Conservation (phyloP, 30 jellyfish, hydroid and myxozoan genomes). For the Calvadosia cruxmelitensis region DNA sequence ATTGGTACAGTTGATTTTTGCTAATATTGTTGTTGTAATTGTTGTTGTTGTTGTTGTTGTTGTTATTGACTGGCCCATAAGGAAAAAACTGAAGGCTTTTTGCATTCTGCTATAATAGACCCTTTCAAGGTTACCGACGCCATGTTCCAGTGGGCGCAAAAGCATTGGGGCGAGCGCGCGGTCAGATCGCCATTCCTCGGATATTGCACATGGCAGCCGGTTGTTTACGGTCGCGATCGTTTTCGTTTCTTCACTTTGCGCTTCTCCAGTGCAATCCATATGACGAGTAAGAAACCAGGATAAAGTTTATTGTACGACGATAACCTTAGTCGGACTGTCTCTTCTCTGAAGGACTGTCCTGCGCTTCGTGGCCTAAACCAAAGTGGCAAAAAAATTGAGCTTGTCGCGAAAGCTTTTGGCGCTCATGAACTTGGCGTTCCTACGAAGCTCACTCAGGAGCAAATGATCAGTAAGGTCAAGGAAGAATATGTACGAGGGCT, state of each 20-base stretch:
- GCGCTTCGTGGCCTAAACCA: constrained; percentile 19
- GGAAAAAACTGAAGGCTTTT: too few relatives aligned
- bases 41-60: too few relatives aligned
- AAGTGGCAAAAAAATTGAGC: constrained; percentile 12
- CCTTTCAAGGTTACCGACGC: constrained; percentile 13
- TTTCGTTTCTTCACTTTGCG: not conserved
- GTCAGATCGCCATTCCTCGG: too few relatives aligned
- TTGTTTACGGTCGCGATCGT: not conserved
- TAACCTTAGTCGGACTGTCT: not conserved
- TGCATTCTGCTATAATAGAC: too few relatives aligned
- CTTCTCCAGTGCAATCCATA: too few relatives aligned
- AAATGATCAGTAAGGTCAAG: not conserved
- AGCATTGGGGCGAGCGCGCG: not conserved
- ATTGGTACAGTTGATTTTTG: too few relatives aligned
- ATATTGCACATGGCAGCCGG: not conserved
- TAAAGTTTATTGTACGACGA: not conserved
- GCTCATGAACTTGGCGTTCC: constrained; percentile 9
- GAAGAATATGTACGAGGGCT: constrained; percentile 10
- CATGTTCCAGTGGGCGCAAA: constrained; percentile 10
- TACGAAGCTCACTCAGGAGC: not conserved
- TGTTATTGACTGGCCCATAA: too few relatives aligned
- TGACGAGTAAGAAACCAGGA: not conserved
- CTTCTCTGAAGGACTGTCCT: not conserved
- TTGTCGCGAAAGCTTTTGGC: constrained; percentile 18
- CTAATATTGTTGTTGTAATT: too few relatives aligned